These are phyloP conservation scores for Gymnothorax javanicus DNA, from an alignment of 2,797 vertebrate species.

Conservation along the genomic window DNA sequence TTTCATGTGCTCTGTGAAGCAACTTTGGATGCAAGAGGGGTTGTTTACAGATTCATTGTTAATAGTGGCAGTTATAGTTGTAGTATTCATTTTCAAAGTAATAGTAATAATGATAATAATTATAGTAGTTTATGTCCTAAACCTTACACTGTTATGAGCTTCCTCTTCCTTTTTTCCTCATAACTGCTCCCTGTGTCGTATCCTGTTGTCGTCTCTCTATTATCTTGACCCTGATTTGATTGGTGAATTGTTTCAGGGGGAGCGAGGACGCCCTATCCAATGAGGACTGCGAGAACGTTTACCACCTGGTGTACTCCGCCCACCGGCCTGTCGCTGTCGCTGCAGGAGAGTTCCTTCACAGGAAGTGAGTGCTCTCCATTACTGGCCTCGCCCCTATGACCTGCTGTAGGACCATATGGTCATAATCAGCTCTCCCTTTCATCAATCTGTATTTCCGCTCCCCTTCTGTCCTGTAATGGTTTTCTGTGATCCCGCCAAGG, in stretches of 20 bases:
- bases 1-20: background rate
- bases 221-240: background rate
- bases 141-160: background rate
- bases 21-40: background rate
- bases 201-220: background rate
- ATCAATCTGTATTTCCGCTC: background rate
- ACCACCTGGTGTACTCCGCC: constrained; percentile 94
- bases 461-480: background rate
- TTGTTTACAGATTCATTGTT: background rate
- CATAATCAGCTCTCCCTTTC: background rate
- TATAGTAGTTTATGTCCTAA: background rate
- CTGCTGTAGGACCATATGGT: background rate
- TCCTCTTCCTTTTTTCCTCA: background rate
- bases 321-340: constrained; percentile 94
- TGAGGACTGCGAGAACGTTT: constrained; percentile 97
- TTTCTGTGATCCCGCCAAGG: background rate
- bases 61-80: too few relatives aligned
- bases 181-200: background rate
- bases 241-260: constrained; percentile 78
- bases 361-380: constrained; percentile 82
- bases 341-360: constrained; percentile 93
- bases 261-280: constrained; percentile 96
- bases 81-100: too few relatives aligned
- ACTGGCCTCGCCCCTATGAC: background rate
- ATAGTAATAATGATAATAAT: background rate